Conservation (phyloP, 2,888 invertebrate genomes). For the Yponomeuta plumbellus region DNA sequence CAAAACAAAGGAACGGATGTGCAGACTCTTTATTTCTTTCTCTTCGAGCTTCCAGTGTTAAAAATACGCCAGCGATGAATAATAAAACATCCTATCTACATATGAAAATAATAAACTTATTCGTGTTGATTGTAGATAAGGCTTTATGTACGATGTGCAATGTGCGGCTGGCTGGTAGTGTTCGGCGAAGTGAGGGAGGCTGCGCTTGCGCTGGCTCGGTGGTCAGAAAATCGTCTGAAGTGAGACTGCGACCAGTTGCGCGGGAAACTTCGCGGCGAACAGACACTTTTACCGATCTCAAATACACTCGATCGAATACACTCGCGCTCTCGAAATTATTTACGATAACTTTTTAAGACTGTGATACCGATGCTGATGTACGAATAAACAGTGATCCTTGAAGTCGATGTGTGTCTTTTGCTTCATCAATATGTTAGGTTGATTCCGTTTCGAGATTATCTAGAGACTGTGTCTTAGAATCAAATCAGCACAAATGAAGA, state of each 20-base stretch:
- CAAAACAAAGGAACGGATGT: neutral
- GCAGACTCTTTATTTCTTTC: neutral
- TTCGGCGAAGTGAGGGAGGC: constrained; percentile 21
- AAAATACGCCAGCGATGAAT: neutral
- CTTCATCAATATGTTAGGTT: neutral
- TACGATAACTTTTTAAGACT: constrained; percentile 49
- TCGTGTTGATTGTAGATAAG: constrained; percentile 1
- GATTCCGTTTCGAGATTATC: constrained; percentile 32
- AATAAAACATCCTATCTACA: neutral
- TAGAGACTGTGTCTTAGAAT: constrained; percentile 29
- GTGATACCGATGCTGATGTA: constrained; percentile 34
- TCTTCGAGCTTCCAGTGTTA: neutral
- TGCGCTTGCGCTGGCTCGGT: constrained; percentile 35
- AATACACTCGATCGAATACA: constrained; percentile 28
- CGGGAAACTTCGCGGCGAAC: constrained; percentile 58
- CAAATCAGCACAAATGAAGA: constrained; percentile 72
- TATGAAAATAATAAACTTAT: constrained; percentile 4
- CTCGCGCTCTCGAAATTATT: constrained; percentile 54
- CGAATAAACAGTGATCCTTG: constrained; percentile 44
- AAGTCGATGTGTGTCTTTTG: constrained; percentile 15
- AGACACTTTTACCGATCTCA: constrained; percentile 34
- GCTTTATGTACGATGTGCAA: constrained; percentile 1
- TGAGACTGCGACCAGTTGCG: constrained; percentile 56
- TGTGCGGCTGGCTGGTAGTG: neutral
- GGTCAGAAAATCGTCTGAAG: neutral